These are phyloP conservation scores for Poecilia wingei DNA, from an alignment of 2,797 vertebrate species.

Conservation along the genomic window DNA sequence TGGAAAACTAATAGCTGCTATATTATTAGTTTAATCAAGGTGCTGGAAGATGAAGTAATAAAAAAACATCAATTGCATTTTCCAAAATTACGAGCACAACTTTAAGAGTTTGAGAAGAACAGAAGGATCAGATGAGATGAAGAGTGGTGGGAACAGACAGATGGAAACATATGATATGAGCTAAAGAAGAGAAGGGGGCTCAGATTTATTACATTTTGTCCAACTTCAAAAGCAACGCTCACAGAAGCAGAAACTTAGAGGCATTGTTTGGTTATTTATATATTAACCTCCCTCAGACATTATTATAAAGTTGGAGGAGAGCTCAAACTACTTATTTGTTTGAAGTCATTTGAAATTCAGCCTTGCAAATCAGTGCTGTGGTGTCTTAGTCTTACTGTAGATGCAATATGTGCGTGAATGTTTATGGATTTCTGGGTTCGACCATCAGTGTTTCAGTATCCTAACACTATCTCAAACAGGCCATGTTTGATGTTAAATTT, in stretches of 20 bases:
- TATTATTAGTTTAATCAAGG: background rate
- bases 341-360: background rate
- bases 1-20: background rate
- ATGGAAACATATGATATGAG: background rate
- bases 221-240: background rate
- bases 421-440: background rate
- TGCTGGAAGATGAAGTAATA: background rate
- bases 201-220: background rate
- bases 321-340: background rate
- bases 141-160: background rate
- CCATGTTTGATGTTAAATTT: conserved; percentile 17
- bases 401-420: background rate
- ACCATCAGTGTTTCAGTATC: background rate
- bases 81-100: background rate
- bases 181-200: background rate
- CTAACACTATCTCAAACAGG: background rate
- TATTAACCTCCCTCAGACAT: background rate
- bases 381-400: background rate
- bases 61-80: background rate
- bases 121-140: background rate
- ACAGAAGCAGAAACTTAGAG: background rate
- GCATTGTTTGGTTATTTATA: background rate
- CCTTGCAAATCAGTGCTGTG: background rate
- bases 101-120: background rate
- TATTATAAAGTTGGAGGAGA: background rate